Evolutionary conservation across 2,888 invertebrate species (phyloP).

Genomic region (Caenorhabditis virilis): DNA sequence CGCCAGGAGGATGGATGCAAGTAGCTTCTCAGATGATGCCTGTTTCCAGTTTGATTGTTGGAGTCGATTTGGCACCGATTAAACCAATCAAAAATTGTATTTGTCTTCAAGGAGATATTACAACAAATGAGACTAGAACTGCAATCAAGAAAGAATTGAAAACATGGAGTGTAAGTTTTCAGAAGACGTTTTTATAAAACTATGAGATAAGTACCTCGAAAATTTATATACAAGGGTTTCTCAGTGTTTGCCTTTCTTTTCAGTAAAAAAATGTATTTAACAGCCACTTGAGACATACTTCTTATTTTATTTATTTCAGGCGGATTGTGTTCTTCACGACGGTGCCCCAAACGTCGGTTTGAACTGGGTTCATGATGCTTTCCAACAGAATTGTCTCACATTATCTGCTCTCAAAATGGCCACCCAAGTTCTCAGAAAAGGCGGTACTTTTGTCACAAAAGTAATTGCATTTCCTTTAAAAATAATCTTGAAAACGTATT

Average conservation of each 20-base stretch:
- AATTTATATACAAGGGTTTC: too few relatives aligned
- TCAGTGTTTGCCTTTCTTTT: too few relatives aligned
- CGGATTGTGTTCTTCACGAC: conserved; percentile 92
- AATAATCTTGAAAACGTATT: neutral
- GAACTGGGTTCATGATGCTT: conserved; percentile 97
- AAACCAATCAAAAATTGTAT: conserved; percentile 87
- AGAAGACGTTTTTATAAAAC: too few relatives aligned
- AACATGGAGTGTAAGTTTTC: conserved; percentile 55
- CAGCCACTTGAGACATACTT: neutral
- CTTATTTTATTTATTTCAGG: conserved; percentile 89
- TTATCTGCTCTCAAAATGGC: conserved; percentile 91
- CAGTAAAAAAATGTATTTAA: neutral
- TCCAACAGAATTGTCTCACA: conserved; percentile 78
- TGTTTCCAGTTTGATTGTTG: conserved; percentile 65
- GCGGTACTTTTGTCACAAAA: conserved; percentile 98
- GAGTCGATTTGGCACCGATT: conserved; percentile 94
- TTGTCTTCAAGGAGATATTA: conserved; percentile 89
- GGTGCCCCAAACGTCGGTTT: conserved; percentile 94
- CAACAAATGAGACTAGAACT: conserved; percentile 78
- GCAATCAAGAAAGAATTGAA: conserved; percentile 63
- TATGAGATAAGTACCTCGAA: too few relatives aligned
- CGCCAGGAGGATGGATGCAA: conserved; percentile 80
- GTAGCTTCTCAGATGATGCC: conserved; percentile 98
- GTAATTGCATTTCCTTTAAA: conserved; percentile 73
- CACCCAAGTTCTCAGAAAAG: conserved; percentile 83